Evolutionary conservation across 35 echinoderm and acorn worm genomes (phyloP).

Genomic region (Diadema setosum): DNA sequence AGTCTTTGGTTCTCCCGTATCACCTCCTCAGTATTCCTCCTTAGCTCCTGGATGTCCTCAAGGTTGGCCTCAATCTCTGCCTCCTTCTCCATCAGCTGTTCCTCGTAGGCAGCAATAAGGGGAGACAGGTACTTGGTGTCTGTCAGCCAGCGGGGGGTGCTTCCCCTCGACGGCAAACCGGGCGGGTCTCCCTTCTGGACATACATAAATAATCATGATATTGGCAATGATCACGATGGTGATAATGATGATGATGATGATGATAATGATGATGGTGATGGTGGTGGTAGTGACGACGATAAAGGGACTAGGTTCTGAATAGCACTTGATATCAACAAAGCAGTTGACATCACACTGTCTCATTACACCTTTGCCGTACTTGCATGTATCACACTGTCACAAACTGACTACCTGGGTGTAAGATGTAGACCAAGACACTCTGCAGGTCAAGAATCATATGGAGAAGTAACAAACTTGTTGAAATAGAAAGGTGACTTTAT

Average conservation of each 20-base stretch:
- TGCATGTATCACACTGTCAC: too few species aligned
- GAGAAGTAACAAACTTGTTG: too few species aligned
- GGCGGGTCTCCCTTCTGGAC: conserved; percentile 88
- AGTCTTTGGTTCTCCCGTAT: conserved; percentile 88
- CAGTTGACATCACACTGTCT: too few species aligned
- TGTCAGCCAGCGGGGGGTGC: conserved; percentile 81
- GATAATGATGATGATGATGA: neutral
- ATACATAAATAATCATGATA: neutral
- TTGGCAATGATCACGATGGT: neutral
- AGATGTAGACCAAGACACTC: too few species aligned
- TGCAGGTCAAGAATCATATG: too few species aligned
- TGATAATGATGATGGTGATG: neutral
- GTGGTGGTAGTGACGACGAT: neutral
- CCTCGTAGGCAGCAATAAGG: conserved; percentile 81
- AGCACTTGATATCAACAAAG: too few species aligned
- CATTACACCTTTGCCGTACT: too few species aligned
- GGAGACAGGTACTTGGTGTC: conserved; percentile 92
- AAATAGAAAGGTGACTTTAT: too few species aligned
- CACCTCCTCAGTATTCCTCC: conserved; percentile 64
- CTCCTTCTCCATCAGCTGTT: conserved; percentile 75
- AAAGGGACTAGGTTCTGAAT: too few species aligned
- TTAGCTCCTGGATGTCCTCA: conserved; percentile 71
- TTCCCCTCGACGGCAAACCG: conserved; percentile 78
- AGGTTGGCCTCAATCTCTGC: conserved; percentile 31
- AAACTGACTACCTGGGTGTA: too few species aligned